Base-by-base conservation (phyloP, 2,797 vertebrate species). In the Ptychobarbus kaznakovi region DNA sequence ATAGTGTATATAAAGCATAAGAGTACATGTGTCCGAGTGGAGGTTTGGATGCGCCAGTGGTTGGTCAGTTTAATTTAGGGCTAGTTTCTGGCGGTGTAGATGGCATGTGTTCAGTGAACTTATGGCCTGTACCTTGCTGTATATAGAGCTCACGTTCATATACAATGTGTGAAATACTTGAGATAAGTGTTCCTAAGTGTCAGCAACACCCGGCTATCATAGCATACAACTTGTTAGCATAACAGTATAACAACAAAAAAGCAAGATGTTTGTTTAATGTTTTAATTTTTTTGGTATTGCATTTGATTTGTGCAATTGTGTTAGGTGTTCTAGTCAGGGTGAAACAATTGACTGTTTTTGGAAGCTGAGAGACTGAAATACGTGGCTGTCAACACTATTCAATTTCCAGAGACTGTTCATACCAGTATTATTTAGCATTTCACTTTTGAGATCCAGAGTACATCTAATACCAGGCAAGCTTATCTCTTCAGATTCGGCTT, bases 381-480 rank as follows among this genome's bases (percentile, higher is more conserved):
- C 32, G 42, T 77, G 53, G 51, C 65, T 66, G 66, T 63, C 65
- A 38, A 20, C 49, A 58, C 9, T 42, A n/a, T 75, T 84, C 8
- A 28, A 28, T 78, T 61, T 82, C 15, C 40, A 63, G 25, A 76
- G 66, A 49, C 40, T 25, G 40, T 44, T 18, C 15, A 74, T 53
- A 44, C 66, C 77, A 85, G 7, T 40, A 49, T 46, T 25, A 22
- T n/a, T 51, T 8, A 32, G 28, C 79, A 68, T 89, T 89, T 63
- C 56, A 78, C 80, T 72, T 65, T 53, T 80, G 72, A 76, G 32
- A 61, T 76, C 83, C 75, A 69, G 68, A 65, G 79, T 44, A 65
- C 66, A 42, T 82, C 87, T 89, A 53, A 77, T 90, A 87, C 83
- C 85, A 87, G 77, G 66, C 58, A 22, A 65, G 9, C 16, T 49